phyloP scores from a whole-genome alignment of 2,888 invertebrate species.

The Orchestes rusci region DNA sequence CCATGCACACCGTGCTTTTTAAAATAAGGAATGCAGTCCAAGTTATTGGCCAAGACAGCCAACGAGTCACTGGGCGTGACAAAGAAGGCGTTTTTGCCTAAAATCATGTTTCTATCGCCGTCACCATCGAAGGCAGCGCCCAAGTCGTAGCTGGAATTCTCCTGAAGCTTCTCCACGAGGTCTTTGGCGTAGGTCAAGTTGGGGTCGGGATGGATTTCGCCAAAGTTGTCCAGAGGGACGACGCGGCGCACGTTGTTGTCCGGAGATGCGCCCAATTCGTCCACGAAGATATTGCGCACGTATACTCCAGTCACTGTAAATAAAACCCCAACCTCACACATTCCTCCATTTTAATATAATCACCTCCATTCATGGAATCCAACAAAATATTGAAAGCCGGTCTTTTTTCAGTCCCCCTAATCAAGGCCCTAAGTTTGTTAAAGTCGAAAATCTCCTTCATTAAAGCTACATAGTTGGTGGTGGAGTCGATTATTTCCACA shows the following conservation, averaged over 20 bases:
- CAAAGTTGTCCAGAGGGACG: constrained; percentile 87
- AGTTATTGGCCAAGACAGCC: constrained; percentile 87
- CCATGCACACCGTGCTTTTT: constrained; percentile 72
- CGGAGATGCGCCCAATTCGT: constrained; percentile 72
- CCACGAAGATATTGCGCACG: constrained; percentile 78
- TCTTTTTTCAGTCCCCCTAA: constrained; percentile 59
- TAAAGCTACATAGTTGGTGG: constrained; percentile 76
- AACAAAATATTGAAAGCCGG: constrained; percentile 76
- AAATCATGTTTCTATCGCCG: constrained; percentile 95
- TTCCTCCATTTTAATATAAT: constrained; percentile 12
- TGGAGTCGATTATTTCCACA: constrained; percentile 87
- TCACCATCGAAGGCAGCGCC: constrained; percentile 99
- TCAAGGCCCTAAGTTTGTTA: constrained; percentile 60
- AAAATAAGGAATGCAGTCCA: constrained; percentile 92
- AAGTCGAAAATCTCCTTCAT: constrained; percentile 99
- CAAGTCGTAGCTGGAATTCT: constrained; percentile 57
- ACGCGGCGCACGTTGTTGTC: constrained; percentile 64
- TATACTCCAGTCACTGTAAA: constrained; percentile 90
- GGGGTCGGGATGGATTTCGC: constrained; percentile 95
- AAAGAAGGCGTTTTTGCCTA: constrained; percentile 93
- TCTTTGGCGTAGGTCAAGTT: constrained; percentile 82
- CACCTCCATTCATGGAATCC: constrained; percentile 93
- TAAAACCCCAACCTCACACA: not conserved
- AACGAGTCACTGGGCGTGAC: constrained; percentile 96
- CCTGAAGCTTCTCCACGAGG: constrained; percentile 56